Base-by-base conservation (phyloP, 2,888 invertebrate genomes). In the Lasioglossum malachurum region DNA sequence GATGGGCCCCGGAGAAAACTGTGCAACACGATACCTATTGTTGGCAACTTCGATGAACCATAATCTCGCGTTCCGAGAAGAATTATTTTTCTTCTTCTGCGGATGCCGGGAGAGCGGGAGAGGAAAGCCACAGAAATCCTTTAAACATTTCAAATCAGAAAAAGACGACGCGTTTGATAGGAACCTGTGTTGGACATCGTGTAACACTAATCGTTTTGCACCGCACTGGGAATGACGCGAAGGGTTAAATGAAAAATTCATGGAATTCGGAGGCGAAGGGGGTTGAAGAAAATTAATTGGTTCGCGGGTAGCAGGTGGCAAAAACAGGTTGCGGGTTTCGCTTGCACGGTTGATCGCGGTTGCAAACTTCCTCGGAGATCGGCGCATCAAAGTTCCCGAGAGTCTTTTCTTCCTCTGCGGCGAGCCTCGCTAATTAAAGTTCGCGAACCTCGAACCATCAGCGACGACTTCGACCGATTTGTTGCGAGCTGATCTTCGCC, bases 361-460 rank as follows among this genome's bases (percentile, higher is more conserved):
- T 35, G 38, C 31, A 38, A 75, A 53, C 23, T 53, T 53, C 23
- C 53, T 12, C 14, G 14, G 53, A 16, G 35, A 53, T 75, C 53
- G 53, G 5, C 53, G 46, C 57, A 35, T 23, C 53, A 23, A 35
- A 60, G 5, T 67, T 16, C 31, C 46, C 27, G 77, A 19, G 19
- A 46, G 46, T 67, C n/a, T 31, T n/a, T n/a, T n/a, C 67, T 67
- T 23, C 4, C 67, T 23, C 14, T 10, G 27, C 27, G n/a, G 10
- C 31, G 31, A 31, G 44, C 23, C 23, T 46, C 35, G 67, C 67
- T 67, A 77, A 77, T 67, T 67, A 77, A 77, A 77, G 46, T 46
- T n/a, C 14, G 23, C 67, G 64, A 38, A 12, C 75, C 49, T 49
- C 49, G 49, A 49, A 49, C 19, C 23, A 53, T 23, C 19, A 53